Percentiles rank a stretch among this genome's conserved stretches.
phyloP scores from a whole-genome alignment of 2,113 vertebrate species.

The Microtus richardsoni region DNA sequence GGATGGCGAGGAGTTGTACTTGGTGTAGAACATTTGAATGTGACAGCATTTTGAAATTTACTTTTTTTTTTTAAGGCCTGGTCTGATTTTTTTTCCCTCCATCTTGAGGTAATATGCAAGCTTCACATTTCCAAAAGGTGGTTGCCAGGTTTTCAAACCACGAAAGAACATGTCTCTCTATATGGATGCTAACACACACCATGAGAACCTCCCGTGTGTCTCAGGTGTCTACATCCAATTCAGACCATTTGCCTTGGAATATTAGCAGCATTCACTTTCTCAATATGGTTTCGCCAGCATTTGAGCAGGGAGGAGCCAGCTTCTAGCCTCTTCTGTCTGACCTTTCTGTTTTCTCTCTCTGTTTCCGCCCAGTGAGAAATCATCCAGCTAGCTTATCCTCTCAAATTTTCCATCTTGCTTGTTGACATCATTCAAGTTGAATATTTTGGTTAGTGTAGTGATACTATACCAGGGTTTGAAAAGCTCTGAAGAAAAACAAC shows the following conservation, averaged over 20 bases:
- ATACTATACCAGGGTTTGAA: neutral
- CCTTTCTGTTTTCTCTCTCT: neutral
- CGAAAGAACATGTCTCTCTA: neutral
- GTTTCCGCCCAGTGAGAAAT: neutral
- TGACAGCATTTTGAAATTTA: neutral
- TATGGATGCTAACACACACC: neutral
- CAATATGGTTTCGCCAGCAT: neutral
- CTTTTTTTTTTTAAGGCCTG: neutral
- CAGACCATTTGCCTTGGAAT: neutral
- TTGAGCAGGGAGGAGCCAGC: constrained; percentile 13
- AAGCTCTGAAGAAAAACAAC: neutral
- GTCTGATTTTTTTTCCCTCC: neutral
- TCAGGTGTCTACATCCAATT: neutral
- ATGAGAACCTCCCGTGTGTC: neutral
- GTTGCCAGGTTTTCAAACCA: constrained; percentile 11
- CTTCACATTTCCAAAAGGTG: neutral
- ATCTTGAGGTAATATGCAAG: neutral
- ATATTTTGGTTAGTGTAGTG: neutral
- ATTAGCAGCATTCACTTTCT: neutral
- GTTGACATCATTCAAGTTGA: neutral
- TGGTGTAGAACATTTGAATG: neutral
- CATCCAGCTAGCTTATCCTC: neutral
- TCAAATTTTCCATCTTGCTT: neutral
- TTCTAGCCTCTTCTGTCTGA: neutral
- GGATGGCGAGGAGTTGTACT: neutral